A percentile compares a stretch with the other conserved stretches of the same genome.
Evolutionary conservation across 2,113 vertebrate species (phyloP).

Genomic region (Raphicerus campestris): DNA sequence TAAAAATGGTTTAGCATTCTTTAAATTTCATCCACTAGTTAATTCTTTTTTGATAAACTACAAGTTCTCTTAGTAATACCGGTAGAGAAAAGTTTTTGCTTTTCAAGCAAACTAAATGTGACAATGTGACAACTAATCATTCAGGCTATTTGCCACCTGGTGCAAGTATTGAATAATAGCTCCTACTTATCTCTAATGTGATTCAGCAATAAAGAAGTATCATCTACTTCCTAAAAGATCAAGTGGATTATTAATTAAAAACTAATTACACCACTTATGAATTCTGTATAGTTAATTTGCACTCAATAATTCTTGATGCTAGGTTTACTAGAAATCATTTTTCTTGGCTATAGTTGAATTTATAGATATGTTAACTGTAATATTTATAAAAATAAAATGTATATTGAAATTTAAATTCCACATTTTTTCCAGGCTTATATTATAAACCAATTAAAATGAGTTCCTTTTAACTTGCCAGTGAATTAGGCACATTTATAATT

Average conservation of each 20-base stretch:
- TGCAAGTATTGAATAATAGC: constrained; percentile 16
- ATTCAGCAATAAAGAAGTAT: not conserved
- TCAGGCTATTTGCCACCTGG: constrained; percentile 13
- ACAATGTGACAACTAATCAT: constrained; percentile 37
- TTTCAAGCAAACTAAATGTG: constrained; percentile 31
- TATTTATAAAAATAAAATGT: not conserved
- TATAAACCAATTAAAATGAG: not conserved
- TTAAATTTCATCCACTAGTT: not conserved
- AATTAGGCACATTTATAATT: not conserved
- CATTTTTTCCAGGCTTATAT: not conserved
- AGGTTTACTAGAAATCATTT: not conserved
- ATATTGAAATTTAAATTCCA: not conserved
- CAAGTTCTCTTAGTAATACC: not conserved
- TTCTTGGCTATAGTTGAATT: not conserved
- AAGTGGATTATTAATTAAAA: constrained; percentile 58
- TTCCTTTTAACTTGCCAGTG: not conserved
- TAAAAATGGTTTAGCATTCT: not conserved
- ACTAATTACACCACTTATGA: constrained; percentile 11
- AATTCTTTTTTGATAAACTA: constrained; percentile 6
- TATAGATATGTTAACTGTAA: not conserved
- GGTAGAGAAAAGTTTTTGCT: constrained; percentile 10
- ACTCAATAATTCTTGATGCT: constrained; percentile 34
- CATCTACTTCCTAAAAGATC: constrained; percentile 31
- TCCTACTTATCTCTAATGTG: not conserved
- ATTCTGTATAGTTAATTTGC: not conserved